These are phyloP conservation scores for Chloroceryle inda DNA, from an alignment of 2,797 vertebrate species.

Conservation along the genomic window DNA sequence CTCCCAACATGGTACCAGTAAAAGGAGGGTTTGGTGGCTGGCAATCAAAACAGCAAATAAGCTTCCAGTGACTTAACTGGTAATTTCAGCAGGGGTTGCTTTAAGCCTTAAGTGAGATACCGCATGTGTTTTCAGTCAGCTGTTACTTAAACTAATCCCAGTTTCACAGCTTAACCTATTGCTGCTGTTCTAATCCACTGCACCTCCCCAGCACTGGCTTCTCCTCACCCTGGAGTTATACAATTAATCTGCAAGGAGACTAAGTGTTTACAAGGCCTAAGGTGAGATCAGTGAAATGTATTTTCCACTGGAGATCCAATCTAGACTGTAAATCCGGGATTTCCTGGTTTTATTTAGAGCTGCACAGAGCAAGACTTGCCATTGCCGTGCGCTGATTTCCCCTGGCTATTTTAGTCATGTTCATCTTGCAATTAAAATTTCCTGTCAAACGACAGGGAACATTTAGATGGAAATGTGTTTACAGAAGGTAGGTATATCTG, in stretches of 20 bases:
- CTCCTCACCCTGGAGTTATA: background rate
- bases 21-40: background rate
- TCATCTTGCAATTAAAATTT: constrained; percentile 5
- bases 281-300: background rate
- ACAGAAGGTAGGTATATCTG: background rate
- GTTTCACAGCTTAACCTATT: background rate
- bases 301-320: background rate
- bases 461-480: background rate
- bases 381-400: background rate
- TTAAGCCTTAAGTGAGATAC: background rate
- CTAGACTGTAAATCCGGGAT: constrained; percentile 4
- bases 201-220: background rate
- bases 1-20: background rate
- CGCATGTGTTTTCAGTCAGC: background rate
- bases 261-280: background rate
- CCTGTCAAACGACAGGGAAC: background rate
- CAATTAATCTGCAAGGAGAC: background rate
- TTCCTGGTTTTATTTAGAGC: constrained; percentile 13
- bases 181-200: background rate
- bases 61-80: background rate
- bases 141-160: background rate
- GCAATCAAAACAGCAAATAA: background rate
- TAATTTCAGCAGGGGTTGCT: background rate
- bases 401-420: background rate
- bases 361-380: background rate